Evolutionary conservation across 2,888 invertebrate genomes (phyloP).

Genomic region (Nomada lathburiana): DNA sequence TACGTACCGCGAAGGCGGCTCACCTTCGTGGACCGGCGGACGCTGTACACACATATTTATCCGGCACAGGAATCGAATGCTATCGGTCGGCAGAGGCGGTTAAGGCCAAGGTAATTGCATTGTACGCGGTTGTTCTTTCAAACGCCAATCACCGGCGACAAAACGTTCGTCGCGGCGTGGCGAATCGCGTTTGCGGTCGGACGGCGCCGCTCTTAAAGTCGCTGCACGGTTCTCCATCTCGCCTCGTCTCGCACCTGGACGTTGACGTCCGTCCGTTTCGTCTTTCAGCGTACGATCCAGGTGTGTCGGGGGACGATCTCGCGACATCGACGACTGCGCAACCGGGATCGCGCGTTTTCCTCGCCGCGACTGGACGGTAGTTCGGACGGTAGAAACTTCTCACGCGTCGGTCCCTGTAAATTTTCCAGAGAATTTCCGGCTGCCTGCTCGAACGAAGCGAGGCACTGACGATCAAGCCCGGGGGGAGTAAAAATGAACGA

Average conservation of each 20-base stretch:
- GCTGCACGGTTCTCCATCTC: conserved; percentile 60
- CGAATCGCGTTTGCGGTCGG: conserved; percentile 75
- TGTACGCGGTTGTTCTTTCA: conserved; percentile 84
- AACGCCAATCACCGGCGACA: conserved; percentile 84
- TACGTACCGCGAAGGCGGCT: not conserved
- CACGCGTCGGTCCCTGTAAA: not conserved
- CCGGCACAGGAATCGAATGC: conserved; percentile 56
- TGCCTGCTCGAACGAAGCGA: not conserved
- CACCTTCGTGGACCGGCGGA: not conserved
- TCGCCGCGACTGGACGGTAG: not conserved
- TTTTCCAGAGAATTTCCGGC: not conserved
- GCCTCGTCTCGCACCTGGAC: conserved; percentile 17
- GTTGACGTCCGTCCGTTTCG: conserved; percentile 31
- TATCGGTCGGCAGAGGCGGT: conserved; percentile 69
- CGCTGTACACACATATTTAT: conserved; percentile 57
- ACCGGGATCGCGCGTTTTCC: conserved; percentile 3
- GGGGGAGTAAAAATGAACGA: conserved; percentile 23
- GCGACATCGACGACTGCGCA: conserved; percentile 10
- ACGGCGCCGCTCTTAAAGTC: conserved; percentile 67
- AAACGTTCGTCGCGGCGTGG: conserved; percentile 83
- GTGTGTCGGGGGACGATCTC: not conserved
- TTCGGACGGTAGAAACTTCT: not conserved
- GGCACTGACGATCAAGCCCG: too few relatives aligned
- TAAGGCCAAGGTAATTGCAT: conserved; percentile 83
- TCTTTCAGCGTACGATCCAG: not conserved